Conservation (phyloP, 2,113 vertebrate species). For the Clarias gariepinus region DNA sequence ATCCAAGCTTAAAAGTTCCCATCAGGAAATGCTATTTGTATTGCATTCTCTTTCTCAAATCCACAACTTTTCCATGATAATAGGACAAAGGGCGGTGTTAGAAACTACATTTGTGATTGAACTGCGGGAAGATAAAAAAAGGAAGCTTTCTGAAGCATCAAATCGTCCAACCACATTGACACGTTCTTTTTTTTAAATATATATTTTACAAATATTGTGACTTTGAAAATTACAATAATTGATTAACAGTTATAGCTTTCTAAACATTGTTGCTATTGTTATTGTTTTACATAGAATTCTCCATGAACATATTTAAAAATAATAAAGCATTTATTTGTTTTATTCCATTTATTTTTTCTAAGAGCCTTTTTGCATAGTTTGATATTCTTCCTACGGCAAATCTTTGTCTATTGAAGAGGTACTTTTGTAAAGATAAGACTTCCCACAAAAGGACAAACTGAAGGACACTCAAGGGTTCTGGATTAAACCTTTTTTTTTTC, state of each 20-base stretch:
- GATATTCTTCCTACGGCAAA: not conserved
- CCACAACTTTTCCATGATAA: constrained; percentile 41
- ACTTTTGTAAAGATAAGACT: not conserved
- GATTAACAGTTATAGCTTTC: not conserved
- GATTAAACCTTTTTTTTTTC: not conserved
- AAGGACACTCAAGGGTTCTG: not conserved
- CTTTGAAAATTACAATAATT: not conserved
- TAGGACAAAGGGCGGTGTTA: constrained; percentile 11
- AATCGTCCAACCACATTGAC: not conserved
- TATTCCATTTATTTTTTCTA: not conserved
- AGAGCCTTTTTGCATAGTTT: not conserved
- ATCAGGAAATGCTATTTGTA: constrained; percentile 17
- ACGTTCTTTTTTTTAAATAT: not conserved
- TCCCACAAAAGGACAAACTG: not conserved
- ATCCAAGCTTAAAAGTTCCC: not conserved
- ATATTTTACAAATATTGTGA: not conserved
- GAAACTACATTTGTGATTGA: not conserved
- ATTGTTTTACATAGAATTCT: not conserved
- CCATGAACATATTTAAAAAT: not conserved
- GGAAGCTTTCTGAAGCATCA: not conserved
- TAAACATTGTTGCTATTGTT: too few species aligned
- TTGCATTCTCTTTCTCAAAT: constrained; percentile 6
- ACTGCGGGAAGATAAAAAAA: constrained; percentile 20
- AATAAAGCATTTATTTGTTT: not conserved
- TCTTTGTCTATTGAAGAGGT: not conserved